Conservation (phyloP, 1,140 invertebrate genomes). For the Cyphomyrmex costatus region DNA sequence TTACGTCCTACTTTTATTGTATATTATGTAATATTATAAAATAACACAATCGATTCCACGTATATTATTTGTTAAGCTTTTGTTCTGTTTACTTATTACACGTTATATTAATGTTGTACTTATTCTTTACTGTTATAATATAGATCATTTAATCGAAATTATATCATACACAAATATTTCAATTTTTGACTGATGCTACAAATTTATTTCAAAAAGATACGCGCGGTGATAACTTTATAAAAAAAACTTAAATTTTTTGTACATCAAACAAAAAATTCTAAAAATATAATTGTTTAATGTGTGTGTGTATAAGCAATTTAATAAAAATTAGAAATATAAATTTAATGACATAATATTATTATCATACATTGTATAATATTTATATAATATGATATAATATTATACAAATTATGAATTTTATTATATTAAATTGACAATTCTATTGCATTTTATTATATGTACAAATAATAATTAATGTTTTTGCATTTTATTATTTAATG, state of each 20-base stretch:
- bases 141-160: not conserved
- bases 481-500: not conserved
- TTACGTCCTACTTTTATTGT: not conserved
- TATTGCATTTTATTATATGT: not conserved
- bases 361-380: no score
- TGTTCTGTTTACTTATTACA: not conserved
- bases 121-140: slow-evolving; percentile 3
- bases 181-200: not conserved
- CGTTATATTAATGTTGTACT: no score
- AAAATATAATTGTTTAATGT: slow-evolving; percentile 9
- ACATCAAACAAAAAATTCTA: not conserved
- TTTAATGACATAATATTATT: no score
- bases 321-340: not conserved
- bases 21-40: not conserved
- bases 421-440: no score
- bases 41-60: not conserved
- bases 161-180: not conserved
- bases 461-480: not conserved
- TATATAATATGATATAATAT: no score
- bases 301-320: not conserved
- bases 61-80: not conserved
- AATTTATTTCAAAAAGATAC: not conserved
- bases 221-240: not conserved
- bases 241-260: not conserved
- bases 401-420: no score